Conservation (phyloP, 2,888 invertebrate species). For the Helleia helle region DNA sequence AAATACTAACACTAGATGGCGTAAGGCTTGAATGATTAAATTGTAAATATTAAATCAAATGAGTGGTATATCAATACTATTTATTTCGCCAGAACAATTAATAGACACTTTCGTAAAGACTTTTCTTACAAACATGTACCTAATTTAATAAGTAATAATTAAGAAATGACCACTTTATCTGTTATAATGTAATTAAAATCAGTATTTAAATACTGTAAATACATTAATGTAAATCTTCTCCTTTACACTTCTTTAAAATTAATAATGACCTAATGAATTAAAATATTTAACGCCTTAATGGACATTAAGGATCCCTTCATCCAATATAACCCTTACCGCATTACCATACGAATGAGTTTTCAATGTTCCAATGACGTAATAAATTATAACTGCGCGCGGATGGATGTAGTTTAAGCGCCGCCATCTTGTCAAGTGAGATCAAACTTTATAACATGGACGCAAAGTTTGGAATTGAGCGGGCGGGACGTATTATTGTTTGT, state of each 20-base stretch:
- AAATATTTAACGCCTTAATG: neutral
- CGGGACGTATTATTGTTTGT: constrained; percentile 61
- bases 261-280: neutral
- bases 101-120: no score
- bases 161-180: no score
- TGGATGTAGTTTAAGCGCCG: constrained; percentile 28
- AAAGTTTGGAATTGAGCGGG: constrained; percentile 28
- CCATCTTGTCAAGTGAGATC: constrained; percentile 17
- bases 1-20: constrained; percentile 1
- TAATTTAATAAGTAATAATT: no score
- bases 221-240: no score
- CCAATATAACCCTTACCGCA: neutral
- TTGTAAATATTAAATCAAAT: no score
- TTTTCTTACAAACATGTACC: no score
- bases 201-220: no score
- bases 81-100: no score
- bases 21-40: no score
- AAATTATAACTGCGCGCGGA: constrained; percentile 19
- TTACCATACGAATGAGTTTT: constrained; percentile 4
- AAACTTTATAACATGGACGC: neutral
- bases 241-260: neutral
- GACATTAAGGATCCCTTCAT: neutral
- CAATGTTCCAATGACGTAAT: constrained; percentile 23
- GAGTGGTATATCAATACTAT: no score
- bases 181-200: no score